These are phyloP conservation scores for Scaptomyza cyrtandrae DNA, from an alignment of 2,888 invertebrate species.

Conservation along the genomic window DNA sequence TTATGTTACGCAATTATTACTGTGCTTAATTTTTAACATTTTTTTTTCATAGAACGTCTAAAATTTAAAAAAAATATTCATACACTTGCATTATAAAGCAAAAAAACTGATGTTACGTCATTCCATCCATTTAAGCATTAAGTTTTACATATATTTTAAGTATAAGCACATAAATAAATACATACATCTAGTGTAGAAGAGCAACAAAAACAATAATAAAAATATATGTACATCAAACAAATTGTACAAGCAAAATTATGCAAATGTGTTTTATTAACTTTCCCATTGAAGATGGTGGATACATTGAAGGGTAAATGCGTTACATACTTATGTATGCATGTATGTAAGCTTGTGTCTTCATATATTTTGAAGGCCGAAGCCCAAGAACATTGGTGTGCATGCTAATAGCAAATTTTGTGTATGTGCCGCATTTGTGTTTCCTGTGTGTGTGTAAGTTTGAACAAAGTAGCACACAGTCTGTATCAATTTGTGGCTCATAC, in stretches of 20 bases:
- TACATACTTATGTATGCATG: conserved; percentile 1
- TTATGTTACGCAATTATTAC: conserved; percentile 4
- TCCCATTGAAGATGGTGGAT: conserved; percentile 8
- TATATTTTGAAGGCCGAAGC: neutral
- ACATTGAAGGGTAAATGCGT: neutral
- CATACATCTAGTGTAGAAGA: conserved; percentile 3
- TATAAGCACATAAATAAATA: conserved; percentile 16
- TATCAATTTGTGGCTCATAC: conserved; percentile 16
- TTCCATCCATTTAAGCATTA: conserved; percentile 67
- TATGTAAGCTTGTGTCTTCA: neutral
- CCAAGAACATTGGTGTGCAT: conserved; percentile 1
- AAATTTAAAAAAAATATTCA: neutral
- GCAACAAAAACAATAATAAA: conserved; percentile 11
- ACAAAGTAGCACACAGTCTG: conserved; percentile 4
- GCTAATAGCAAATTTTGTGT: conserved; percentile 3
- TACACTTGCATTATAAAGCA: conserved; percentile 10
- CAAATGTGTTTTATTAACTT: conserved; percentile 17
- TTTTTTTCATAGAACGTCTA: neutral
- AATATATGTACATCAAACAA: conserved; percentile 13
- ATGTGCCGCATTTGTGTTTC: neutral
- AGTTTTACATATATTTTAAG: conserved; percentile 31
- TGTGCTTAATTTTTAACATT: conserved; percentile 3
- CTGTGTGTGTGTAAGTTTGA: neutral
- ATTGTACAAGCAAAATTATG: conserved; percentile 31
- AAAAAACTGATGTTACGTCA: conserved; percentile 52